Evolutionary conservation across 2,113 vertebrate genomes (phyloP).

Genomic region (Ascaphus truei): DNA sequence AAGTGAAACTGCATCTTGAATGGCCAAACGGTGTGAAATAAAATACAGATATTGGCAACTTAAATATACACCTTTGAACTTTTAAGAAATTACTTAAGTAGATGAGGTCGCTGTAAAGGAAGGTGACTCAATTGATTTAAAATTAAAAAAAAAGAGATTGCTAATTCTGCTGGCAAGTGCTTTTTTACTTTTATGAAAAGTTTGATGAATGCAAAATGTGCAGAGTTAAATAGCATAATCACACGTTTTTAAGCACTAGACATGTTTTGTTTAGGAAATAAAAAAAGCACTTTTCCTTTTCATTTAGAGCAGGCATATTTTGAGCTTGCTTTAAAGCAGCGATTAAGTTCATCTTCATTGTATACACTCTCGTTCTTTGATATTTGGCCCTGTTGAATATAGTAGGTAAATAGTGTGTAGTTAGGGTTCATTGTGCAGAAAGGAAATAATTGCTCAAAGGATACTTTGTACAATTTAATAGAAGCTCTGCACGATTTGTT

Average conservation of each 20-base stretch:
- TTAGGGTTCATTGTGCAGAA: too few relatives aligned
- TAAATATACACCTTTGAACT: neutral
- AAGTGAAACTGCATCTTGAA: too few relatives aligned
- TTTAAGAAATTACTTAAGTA: neutral
- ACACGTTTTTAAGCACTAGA: slow-evolving; percentile 9
- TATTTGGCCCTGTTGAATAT: too few relatives aligned
- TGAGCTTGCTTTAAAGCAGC: neutral
- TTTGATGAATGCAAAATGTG: slow-evolving; percentile 24
- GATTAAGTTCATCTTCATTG: neutral
- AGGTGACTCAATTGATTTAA: slow-evolving; percentile 27
- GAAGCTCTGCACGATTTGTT: too few relatives aligned
- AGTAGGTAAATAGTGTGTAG: too few relatives aligned
- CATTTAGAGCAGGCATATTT: neutral
- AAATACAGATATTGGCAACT: neutral
- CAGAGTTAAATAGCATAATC: slow-evolving; percentile 9
- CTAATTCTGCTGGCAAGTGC: neutral
- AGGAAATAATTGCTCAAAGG: too few relatives aligned
- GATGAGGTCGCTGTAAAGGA: slow-evolving; percentile 3
- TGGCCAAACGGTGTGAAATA: neutral
- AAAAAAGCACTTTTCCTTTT: neutral
- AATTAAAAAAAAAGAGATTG: neutral
- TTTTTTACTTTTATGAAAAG: slow-evolving; percentile 6
- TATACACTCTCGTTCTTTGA: too few relatives aligned
- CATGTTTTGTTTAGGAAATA: neutral
- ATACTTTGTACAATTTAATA: too few relatives aligned